phyloP scores from a whole-genome alignment of 2,113 vertebrate genomes.

The Machaerirhynchus nigripectus region DNA sequence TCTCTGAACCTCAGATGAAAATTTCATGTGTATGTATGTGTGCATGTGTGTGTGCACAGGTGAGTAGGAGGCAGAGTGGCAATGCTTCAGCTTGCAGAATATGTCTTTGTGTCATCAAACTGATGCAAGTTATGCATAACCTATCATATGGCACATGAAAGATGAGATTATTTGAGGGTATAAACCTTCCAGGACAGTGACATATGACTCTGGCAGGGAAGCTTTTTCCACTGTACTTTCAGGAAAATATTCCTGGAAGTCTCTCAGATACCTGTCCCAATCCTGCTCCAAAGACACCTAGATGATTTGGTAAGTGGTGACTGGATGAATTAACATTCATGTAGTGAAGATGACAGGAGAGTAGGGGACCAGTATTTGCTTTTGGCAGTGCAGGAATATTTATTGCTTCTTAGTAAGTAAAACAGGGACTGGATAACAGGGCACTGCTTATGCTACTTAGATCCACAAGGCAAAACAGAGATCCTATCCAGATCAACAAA shows the following conservation, averaged over 20 bases:
- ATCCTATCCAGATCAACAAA: not conserved
- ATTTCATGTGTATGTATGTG: not conserved
- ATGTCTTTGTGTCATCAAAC: not conserved
- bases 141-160: not conserved
- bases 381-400: not conserved
- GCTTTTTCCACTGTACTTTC: not conserved
- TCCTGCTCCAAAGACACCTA: not conserved
- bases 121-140: not conserved
- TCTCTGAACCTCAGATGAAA: not conserved
- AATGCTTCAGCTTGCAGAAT: not conserved
- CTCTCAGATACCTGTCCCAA: not conserved
- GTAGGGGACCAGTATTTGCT: not conserved
- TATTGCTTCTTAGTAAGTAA: not conserved
- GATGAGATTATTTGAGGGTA: not conserved
- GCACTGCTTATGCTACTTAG: not conserved
- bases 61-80: not conserved
- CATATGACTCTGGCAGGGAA: not conserved
- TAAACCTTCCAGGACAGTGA: not conserved
- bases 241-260: not conserved
- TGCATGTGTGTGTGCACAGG: fast-evolving
- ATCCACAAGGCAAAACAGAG: not conserved
- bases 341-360: not conserved
- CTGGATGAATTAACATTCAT: not conserved
- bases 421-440: not conserved
- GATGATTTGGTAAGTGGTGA: not conserved